Evolutionary conservation across 2,888 invertebrate species (phyloP).

Genomic region (Drosophila meridiana): DNA sequence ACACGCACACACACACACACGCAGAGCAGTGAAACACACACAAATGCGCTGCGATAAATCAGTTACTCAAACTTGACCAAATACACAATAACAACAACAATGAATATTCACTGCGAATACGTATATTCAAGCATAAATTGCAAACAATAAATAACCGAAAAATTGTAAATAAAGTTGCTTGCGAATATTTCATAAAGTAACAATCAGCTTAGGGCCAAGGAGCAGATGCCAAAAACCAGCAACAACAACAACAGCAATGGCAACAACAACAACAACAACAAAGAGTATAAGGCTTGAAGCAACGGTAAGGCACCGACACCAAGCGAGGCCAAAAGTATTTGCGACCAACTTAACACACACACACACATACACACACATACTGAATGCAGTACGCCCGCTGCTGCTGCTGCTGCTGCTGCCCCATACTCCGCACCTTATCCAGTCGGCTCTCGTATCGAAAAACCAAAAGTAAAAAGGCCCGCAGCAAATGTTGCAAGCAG

Average conservation of each 20-base stretch:
- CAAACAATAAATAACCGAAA: conserved; percentile 82
- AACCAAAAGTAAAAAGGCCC: conserved; percentile 78
- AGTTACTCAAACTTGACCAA: conserved; percentile 76
- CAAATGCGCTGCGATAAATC: conserved; percentile 61
- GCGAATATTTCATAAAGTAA: conserved; percentile 82
- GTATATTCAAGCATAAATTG: conserved; percentile 76
- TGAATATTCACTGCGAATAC: conserved; percentile 24
- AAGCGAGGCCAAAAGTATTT: conserved; percentile 79
- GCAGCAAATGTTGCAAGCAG: conserved; percentile 79
- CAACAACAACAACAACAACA: conserved; percentile 23
- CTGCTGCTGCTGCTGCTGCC: conserved; percentile 19
- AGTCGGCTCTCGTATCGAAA: conserved; percentile 71
- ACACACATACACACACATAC: conserved; percentile 29
- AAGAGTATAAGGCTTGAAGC: conserved; percentile 50
- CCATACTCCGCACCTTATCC: conserved; percentile 48
- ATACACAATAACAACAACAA: conserved; percentile 39
- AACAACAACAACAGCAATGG: conserved; percentile 30
- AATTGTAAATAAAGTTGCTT: conserved; percentile 82
- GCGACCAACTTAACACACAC: conserved; percentile 73
- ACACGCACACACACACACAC: conserved; percentile 6
- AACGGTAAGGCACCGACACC: conserved; percentile 79
- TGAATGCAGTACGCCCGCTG: conserved; percentile 52
- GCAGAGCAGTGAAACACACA: not conserved
- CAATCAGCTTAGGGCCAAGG: conserved; percentile 80
- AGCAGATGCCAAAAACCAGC: conserved; percentile 74